Conservation (phyloP, 2,113 vertebrate genomes). For the Cathartes aura region DNA sequence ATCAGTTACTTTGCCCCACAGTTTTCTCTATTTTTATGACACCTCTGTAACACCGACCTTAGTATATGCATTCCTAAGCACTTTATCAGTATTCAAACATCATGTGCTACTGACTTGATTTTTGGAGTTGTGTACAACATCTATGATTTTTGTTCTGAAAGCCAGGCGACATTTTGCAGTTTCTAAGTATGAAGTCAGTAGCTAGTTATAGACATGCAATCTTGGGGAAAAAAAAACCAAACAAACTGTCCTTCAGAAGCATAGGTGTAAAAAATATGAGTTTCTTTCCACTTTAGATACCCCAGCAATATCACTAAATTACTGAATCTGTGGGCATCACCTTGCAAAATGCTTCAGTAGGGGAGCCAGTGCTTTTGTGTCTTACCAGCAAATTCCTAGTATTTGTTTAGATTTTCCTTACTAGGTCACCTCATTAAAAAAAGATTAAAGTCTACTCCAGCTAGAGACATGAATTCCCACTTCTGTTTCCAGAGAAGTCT, state of each 20-base stretch:
- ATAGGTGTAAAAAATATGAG: not conserved
- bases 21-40: not conserved
- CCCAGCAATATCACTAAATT: not conserved
- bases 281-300: not conserved
- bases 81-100: not conserved
- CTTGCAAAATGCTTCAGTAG: not conserved
- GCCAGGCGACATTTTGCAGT: not conserved
- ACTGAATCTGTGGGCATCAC: not conserved
- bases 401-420: slow-evolving; percentile 40
- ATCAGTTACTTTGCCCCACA: not conserved
- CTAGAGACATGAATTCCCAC: slow-evolving; percentile 27
- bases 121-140: not conserved
- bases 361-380: not conserved
- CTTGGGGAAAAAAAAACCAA: not conserved
- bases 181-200: not conserved
- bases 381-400: not conserved
- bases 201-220: not conserved
- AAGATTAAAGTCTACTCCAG: slow-evolving; percentile 39
- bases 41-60: not conserved
- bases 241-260: not conserved
- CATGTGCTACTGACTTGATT: not conserved
- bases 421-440: slow-evolving; percentile 57
- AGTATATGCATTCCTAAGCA: not conserved
- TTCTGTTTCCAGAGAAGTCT: slow-evolving; percentile 4
- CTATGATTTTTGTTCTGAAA: not conserved